A percentile compares a stretch with the other conserved stretches of the same genome.
Evolutionary conservation across 2,113 vertebrate genomes (phyloP).

Genomic region (Nannospalax galili): DNA sequence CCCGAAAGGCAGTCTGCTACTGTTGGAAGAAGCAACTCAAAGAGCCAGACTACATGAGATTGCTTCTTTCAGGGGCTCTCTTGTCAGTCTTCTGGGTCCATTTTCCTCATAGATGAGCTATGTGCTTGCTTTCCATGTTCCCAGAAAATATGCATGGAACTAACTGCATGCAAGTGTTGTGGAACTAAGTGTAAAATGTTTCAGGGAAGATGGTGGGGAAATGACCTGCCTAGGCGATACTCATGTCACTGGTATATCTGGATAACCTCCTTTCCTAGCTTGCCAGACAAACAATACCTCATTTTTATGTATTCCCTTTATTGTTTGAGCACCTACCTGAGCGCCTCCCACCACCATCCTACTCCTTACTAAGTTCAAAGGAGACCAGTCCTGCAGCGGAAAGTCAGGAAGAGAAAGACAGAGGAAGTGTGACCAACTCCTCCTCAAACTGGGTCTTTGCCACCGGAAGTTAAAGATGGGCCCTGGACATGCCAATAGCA

Average conservation of each 20-base stretch:
- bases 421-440: neutral
- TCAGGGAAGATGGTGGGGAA: conserved; percentile 12
- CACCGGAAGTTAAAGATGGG: neutral
- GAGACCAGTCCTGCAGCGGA: neutral
- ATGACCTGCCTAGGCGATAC: conserved; percentile 55
- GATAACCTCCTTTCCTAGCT: neutral
- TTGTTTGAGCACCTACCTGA: conserved; percentile 8
- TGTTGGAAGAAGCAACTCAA: neutral
- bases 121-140: neutral
- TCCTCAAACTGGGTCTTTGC: neutral
- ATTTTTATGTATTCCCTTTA: neutral
- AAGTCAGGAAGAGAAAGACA: conserved; percentile 11
- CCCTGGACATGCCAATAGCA: neutral
- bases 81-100: neutral
- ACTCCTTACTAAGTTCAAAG: neutral
- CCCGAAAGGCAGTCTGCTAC: neutral
- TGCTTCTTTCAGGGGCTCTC: neutral
- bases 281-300: neutral
- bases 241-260: neutral
- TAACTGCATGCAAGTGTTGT: conserved; percentile 2
- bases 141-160: neutral
- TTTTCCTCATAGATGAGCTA: neutral
- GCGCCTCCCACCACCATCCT: neutral
- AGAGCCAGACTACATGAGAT: neutral
- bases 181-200: conserved; percentile 20